phyloP scores from a whole-genome alignment of 2,113 vertebrate species.

The Syngnathus floridae region DNA sequence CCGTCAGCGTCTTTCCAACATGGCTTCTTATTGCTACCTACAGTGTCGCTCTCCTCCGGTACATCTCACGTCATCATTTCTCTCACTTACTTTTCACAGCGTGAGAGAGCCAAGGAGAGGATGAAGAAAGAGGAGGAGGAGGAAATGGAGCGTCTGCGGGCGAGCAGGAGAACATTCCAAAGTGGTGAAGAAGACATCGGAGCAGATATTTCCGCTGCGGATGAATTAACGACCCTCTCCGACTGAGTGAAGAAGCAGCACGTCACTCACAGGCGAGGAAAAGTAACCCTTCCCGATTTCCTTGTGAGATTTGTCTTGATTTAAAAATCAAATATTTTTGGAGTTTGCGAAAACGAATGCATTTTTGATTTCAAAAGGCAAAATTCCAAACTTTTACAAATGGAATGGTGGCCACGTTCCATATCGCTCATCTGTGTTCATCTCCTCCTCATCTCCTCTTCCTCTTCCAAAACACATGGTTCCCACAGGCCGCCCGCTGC shows the following conservation, averaged over 20 bases:
- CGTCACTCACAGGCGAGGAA: conserved; percentile 48
- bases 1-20: conserved; percentile 65
- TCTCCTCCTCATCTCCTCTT: conserved; percentile 12
- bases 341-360: too few relatives aligned
- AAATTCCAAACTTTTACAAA: neutral
- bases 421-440: conserved; percentile 18
- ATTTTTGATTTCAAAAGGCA: neutral
- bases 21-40: conserved; percentile 75
- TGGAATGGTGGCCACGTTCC: neutral
- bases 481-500: conserved; percentile 29
- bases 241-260: conserved; percentile 53
- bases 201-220: conserved; percentile 56
- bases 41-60: conserved; percentile 66
- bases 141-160: conserved; percentile 30
- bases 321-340: neutral
- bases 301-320: neutral
- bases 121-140: conserved; percentile 20
- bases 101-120: conserved; percentile 48
- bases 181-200: conserved; percentile 67
- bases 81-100: conserved; percentile 78
- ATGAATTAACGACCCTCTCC: conserved; percentile 54
- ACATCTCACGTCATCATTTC: conserved; percentile 74
- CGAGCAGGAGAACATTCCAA: conserved; percentile 57
- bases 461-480: conserved; percentile 34
- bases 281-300: neutral